Base-by-base conservation (phyloP, 2,113 vertebrate species). In the Edolisoma coerulescens region DNA sequence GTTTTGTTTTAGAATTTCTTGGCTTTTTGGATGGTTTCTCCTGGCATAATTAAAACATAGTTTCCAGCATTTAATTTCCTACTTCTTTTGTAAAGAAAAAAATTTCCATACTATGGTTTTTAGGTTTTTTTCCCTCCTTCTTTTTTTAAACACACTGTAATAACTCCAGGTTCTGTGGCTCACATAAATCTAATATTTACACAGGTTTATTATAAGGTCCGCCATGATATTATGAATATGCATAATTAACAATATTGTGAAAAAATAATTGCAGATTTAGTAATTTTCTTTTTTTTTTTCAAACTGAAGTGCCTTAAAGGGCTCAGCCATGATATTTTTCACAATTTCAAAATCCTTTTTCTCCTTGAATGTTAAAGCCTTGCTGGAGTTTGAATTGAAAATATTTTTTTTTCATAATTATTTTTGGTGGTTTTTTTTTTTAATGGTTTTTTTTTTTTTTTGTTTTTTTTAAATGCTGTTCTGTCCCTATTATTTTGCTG, bases 231-330 rank as follows among this genome's bases (percentile, higher is more conserved):
- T 98, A 94, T 81, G 95, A 96, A 97, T 96, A 93, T 98, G 97
- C 97, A 98, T 97, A 97, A 98, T 97, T 97, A 98, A 97, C 95
- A 97, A 96, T 97, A 96, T 97, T 97, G 94, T 91, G 95, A 94
- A 97, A 98, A 98, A 97, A 95, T 97, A 97, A 97, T 94, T 97
- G 93, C 95, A 95, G 96, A 96, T 97, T 98, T 96, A 96, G 71
- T 87, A 91, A 97, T 98, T 97, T 97, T 86, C 64, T 87, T 69
- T 92, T 88, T 84, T 84, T 71, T 95, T 95, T 95, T 18, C 37
- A 78, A 96, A 88, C 50, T 90, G 27, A 97, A 97, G 81, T 96
- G 91, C 39, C 49, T 96, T 92, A 91, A 94, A 94, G 73, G 94
- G 86, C 61, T 90, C 87, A 67, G 74, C 89, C 59, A 60, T 89